Conservation (phyloP, 2,113 vertebrate genomes). For the Stigmatopora argus region DNA sequence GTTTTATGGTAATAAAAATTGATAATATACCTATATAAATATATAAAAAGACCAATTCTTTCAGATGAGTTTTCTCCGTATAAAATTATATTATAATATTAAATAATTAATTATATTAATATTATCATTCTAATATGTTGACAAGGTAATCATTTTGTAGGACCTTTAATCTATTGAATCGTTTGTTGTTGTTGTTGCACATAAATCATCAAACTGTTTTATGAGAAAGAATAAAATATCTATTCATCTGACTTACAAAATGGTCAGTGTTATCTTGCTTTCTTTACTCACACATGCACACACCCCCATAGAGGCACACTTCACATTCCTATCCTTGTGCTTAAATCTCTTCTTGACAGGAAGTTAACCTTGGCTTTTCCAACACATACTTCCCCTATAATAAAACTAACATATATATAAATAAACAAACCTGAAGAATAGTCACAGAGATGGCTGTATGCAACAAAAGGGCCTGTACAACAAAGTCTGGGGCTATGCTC, state of each 20-base stretch:
- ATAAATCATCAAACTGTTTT: not conserved
- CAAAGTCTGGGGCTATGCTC: slow-evolving; percentile 37
- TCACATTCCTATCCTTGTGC: slow-evolving; percentile 34
- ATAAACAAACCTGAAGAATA: slow-evolving; percentile 68
- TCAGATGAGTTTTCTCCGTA: too few species aligned
- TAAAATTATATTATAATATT: too few species aligned
- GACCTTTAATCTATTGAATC: too few species aligned
- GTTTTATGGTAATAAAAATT: too few species aligned
- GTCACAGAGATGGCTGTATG: slow-evolving; percentile 47
- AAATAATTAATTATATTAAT: too few species aligned
- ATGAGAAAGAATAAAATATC: slow-evolving; percentile 39
- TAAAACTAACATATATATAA: slow-evolving; percentile 60
- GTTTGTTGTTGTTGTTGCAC: not conserved
- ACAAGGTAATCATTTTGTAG: too few species aligned
- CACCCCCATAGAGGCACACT: slow-evolving; percentile 21
- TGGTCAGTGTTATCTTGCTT: slow-evolving; percentile 25
- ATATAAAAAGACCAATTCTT: too few species aligned
- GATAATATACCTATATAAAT: too few species aligned
- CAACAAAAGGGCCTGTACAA: slow-evolving; percentile 25
- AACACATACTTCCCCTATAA: slow-evolving; percentile 62
- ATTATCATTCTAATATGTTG: too few species aligned
- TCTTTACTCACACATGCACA: slow-evolving; percentile 21
- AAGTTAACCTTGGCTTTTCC: slow-evolving; percentile 70
- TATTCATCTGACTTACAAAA: slow-evolving; percentile 13
- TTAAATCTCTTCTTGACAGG: slow-evolving; percentile 43